Evolutionary conservation across 2,888 invertebrate species (phyloP), one percentile per base, ranked within the genome.

Genomic region (Aricia artaxerxes): DNA sequence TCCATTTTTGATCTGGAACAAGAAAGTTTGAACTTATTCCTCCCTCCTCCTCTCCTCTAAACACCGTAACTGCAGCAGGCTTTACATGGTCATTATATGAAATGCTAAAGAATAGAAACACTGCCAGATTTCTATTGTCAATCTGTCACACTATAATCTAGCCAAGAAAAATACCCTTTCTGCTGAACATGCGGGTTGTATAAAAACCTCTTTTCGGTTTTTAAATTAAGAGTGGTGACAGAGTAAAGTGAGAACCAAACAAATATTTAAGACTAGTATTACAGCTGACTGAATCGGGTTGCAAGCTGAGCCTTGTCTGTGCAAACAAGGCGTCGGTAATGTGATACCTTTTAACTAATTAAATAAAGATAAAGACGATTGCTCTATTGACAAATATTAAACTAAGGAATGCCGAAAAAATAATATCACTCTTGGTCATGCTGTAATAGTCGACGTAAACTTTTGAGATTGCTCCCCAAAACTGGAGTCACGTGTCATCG

Each of bases 1-100:
- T 94, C 92, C 94, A 94, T 94, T 84, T 86, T 89, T 84, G 85
- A 88, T 85, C 93, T 93, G 92, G 6, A 88, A 89, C 83, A 86
- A 79, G 80, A 60, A 81, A 44, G 4, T 57, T 75, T 38, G 64
- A 60, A 7, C 1, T 64, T 53, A 53, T 31, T 31, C 4, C 1
- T 57, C 4, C 5, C 16, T 57, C 13, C 0, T 57, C 16, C 7
- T 44, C 2, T 9, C 44, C 9, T 9, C 1, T 44, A 44, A 9
- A 9, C 2, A 44, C 5, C 44, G 9, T 24, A 24, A 24, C 24
- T 44, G 44, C 2, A 11, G 49, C 9, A 49, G 11, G 49, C 2
- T 49, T 11, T 11, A 53, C 53, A 13, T 53, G 11, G 2, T 3
- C 4, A 4, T 53, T 4, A 13, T 13, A 16, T 11, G 49, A 49